These are phyloP conservation scores for Atherinomorus stipes DNA, from an alignment of 2,113 vertebrate species.

Conservation along the genomic window DNA sequence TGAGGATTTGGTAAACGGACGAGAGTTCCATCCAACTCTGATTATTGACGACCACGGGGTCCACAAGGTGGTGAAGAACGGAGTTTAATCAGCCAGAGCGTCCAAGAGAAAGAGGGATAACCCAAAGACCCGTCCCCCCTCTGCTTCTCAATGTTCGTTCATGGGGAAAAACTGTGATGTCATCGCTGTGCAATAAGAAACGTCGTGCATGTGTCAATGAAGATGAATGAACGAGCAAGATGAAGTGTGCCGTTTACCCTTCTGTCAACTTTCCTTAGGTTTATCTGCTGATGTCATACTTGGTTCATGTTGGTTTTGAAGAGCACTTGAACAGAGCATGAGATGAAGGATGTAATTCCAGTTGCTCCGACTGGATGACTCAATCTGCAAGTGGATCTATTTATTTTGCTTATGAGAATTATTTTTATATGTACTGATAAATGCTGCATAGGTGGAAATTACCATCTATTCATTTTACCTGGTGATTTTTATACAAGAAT, in stretches of 20 bases:
- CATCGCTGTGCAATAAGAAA: conserved; percentile 77
- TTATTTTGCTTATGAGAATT: conserved; percentile 81
- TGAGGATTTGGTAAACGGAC: conserved; percentile 86
- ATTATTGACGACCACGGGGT: conserved; percentile 87
- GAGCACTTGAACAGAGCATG: conserved; percentile 54
- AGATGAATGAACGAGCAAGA: conserved; percentile 31
- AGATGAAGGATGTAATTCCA: conserved; percentile 69
- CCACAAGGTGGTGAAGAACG: conserved; percentile 91
- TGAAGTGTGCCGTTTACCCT: conserved; percentile 46
- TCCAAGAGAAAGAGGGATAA: conserved; percentile 12
- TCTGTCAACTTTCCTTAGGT: conserved; percentile 17
- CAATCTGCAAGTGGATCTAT: conserved; percentile 74
- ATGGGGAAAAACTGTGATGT: conserved; percentile 69
- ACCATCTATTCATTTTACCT: conserved; percentile 51
- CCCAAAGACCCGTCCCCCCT: conserved; percentile 37
- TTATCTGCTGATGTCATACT: conserved; percentile 12
- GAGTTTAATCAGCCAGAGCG: conserved; percentile 74
- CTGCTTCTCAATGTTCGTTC: conserved; percentile 28
- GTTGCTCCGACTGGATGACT: conserved; percentile 44
- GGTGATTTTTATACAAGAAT: conserved; percentile 59
- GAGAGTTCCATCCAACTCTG: conserved; percentile 88
- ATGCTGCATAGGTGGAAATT: conserved; percentile 49
- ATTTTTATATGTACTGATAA: conserved; percentile 79
- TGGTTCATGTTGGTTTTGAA: conserved; percentile 24
- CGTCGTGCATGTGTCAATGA: conserved; percentile 11